Conservation (phyloP, 1,140 invertebrate genomes). For the Habropoda laboriosa region DNA sequence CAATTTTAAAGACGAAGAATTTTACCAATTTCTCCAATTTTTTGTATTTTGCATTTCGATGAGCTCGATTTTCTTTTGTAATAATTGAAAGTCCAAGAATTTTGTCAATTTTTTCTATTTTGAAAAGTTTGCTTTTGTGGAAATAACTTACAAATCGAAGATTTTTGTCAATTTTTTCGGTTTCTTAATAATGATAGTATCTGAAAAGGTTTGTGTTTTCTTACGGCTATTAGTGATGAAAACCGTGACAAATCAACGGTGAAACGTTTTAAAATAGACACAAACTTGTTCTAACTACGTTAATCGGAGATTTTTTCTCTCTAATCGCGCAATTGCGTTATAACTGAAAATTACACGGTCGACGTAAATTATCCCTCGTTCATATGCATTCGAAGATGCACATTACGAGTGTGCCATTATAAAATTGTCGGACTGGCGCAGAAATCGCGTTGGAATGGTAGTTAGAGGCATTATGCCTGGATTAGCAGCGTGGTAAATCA, state of each 20-base stretch:
- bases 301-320: neutral
- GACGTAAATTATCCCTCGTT: constrained; percentile 1
- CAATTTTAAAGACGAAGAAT: too few species aligned
- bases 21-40: too few species aligned
- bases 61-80: too few species aligned
- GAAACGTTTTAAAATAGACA: neutral
- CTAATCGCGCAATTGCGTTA: neutral
- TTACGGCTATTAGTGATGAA: too few species aligned
- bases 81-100: too few species aligned
- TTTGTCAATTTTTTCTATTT: too few species aligned
- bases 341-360: constrained; percentile 24
- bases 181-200: too few species aligned
- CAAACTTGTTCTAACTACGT: neutral
- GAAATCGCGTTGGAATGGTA: neutral
- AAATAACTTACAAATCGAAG: too few species aligned
- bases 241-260: neutral
- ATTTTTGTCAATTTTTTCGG: too few species aligned
- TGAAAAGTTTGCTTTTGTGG: too few species aligned
- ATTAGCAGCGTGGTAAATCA: neutral
- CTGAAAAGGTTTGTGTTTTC: too few species aligned
- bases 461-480: neutral
- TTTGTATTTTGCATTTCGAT: too few species aligned
- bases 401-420: neutral
- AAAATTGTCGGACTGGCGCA: neutral
- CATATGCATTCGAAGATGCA: neutral